Base-by-base conservation (phyloP, 2,888 invertebrate genomes). In the Hyppa rectilinea region DNA sequence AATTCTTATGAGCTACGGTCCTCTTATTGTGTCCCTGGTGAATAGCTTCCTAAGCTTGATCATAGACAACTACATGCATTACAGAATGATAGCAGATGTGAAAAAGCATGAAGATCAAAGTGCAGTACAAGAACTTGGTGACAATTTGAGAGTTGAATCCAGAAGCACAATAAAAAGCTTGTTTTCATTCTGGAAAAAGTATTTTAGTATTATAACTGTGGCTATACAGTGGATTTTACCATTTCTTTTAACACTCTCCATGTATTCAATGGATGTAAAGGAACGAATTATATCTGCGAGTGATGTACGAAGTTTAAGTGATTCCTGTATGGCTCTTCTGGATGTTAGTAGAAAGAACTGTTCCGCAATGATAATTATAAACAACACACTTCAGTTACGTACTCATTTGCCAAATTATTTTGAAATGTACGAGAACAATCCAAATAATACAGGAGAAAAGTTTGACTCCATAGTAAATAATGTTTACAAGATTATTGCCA, bases 51-150 rank as follows among this genome's bases (percentile, higher is more conserved):
- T 95, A 14, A 94, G 91, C 63, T 86, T 95, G 2, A 84, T 95
- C 1, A 93, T 96, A 68, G 93, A 95, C 69, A 95, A 95, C 82
- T 95, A 94, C 69, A 90, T 95, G 91, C 94, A 95, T 82, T 95
- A 94, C 77, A 91, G 83, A 85, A 92, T 94, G 87, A 72, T 95
- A 43, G 80, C 85, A 20, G 89, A 92, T 40, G 85, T 87, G 1
- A 91, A 92, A 68, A 85, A 78, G 36, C 88, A 88, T 69, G 91
- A 93, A 66, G 90, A 92, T 29, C 92, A 92, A 69, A 92, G 91
- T 80, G 78, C 80, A 45, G 92, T 95, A 0, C 87, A 88, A 64
- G 89, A 91, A 66, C 76, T 94, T 6, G 76, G 77, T 23, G 83
- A 87, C 26, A 78, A 81, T 62, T 73, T 82, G 2, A 78, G 75